These are phyloP conservation scores for Toxonevra muliebris DNA, from an alignment of 2,888 invertebrate genomes.

Conservation along the genomic window DNA sequence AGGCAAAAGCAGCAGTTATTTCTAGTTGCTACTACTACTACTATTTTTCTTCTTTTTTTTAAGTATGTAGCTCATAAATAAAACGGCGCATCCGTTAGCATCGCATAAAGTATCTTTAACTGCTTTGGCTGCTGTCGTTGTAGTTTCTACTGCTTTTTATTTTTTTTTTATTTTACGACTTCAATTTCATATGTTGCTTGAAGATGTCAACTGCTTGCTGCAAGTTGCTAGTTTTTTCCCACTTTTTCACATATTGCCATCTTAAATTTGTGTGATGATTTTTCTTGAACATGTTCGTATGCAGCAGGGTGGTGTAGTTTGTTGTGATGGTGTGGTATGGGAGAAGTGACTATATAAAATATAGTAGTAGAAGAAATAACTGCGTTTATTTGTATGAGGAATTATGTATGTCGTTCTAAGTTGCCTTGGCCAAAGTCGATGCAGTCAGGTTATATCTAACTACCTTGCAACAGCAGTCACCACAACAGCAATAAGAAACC, in stretches of 20 bases:
- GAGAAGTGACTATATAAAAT: too few relatives aligned
- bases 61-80: background rate
- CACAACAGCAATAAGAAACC: too few relatives aligned
- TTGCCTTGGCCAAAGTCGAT: too few relatives aligned
- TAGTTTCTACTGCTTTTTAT: background rate
- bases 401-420: too few relatives aligned
- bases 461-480: too few relatives aligned
- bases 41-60: background rate
- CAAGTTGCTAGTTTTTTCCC: background rate
- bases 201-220: background rate
- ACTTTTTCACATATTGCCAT: too few relatives aligned
- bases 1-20: background rate
- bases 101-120: conserved; percentile 5
- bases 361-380: too few relatives aligned
- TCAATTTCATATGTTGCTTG: background rate
- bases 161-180: background rate
- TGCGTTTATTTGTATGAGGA: too few relatives aligned
- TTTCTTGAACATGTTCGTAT: background rate
- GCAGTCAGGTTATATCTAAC: too few relatives aligned
- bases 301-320: too few relatives aligned
- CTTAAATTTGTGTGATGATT: background rate
- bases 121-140: background rate
- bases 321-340: too few relatives aligned
- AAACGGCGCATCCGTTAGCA: background rate
- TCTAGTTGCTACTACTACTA: background rate